Evolutionary conservation across 2,888 invertebrate species (phyloP), one percentile per base, ranked within the genome.

Genomic region (Pocota personata): DNA sequence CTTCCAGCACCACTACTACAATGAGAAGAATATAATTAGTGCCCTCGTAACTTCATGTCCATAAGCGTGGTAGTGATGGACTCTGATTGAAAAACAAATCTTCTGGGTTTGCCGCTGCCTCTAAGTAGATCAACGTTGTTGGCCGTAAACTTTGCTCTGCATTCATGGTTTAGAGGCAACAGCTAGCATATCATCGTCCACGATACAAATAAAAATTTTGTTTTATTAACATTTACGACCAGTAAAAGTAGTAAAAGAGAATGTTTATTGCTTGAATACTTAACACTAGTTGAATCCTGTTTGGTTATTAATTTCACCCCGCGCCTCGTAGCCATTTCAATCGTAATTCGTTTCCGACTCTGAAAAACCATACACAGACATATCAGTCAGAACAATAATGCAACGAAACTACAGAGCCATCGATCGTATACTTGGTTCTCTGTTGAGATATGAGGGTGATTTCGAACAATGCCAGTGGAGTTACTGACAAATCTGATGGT

Each of bases 151-250:
- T 55, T 43, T 46, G 19, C 32, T 24, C 58, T 5, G 46, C 46
- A 43, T 43, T 46, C 64, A 21, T 43, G 37, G 19, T 10, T 35
- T n/a, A n/a, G n/a, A n/a, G n/a, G 19, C 21, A 52, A 7, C 24
- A 32, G 10, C 69, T 3, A 32, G 64, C 55, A 69, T 69, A 69
- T 77, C 76, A 64, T 66, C 67, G 35, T 21, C 71, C 14, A 35
- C 64, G 37, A 71, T 78, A 78, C 62, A 78, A 62, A 48, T 57
- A 64, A 55, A 66, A 66, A 35, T 71, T 55, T 37, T 83, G 57
- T 84, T 80, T 80, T 75, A 67, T 67, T 75, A 80, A 80, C 69
- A 69, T 80, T 86, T 86, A 80, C 75, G 80, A 86, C 71, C 75
- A 64, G 80, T 80, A 75, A 80, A 66, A 72, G 58, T 43, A 52